Percentiles rank a stretch among this genome's conserved stretches.
Conservation (phyloP, 2,888 invertebrate species). For the Coelopa pilipes region DNA sequence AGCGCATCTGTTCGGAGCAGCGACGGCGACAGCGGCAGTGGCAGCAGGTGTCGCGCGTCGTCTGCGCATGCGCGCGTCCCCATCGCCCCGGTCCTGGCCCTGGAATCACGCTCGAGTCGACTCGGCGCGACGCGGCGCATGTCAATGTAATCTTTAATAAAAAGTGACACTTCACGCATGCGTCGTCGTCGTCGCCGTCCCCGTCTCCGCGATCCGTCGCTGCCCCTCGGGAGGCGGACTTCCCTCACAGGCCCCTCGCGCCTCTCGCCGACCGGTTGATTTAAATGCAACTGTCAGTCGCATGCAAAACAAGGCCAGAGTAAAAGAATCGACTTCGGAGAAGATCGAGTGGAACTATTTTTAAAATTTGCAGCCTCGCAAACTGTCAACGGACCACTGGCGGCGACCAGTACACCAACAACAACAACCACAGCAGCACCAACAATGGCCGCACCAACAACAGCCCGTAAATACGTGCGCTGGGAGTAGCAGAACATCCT, state of each 20-base stretch:
- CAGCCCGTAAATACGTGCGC: not conserved
- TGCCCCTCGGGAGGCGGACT: not conserved
- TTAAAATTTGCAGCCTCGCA: conserved; percentile 8
- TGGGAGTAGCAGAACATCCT: conserved; percentile 25
- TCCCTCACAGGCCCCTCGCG: conserved; percentile 31
- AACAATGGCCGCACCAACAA: conserved; percentile 24
- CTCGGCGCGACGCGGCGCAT: conserved; percentile 25
- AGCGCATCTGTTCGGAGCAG: conserved; percentile 2
- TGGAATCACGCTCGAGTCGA: not conserved
- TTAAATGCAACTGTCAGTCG: conserved; percentile 51
- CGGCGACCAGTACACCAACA: not conserved
- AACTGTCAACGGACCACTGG: conserved; percentile 44
- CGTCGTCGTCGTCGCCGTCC: conserved; percentile 37
- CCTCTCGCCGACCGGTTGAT: conserved; percentile 49
- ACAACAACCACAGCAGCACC: not conserved
- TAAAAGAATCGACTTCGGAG: not conserved
- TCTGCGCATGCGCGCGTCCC: conserved; percentile 2
- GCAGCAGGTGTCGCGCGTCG: conserved; percentile 16
- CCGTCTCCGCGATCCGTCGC: conserved; percentile 5
- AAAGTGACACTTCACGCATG: conserved; percentile 65
- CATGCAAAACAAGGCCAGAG: conserved; percentile 30
- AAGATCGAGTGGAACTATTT: conserved; percentile 25
- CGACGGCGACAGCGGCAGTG: not conserved
- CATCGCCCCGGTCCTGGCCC: not conserved
- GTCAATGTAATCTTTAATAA: conserved; percentile 56